Conservation (phyloP, 1,140 invertebrate species). For the Drosophila mayri region DNA sequence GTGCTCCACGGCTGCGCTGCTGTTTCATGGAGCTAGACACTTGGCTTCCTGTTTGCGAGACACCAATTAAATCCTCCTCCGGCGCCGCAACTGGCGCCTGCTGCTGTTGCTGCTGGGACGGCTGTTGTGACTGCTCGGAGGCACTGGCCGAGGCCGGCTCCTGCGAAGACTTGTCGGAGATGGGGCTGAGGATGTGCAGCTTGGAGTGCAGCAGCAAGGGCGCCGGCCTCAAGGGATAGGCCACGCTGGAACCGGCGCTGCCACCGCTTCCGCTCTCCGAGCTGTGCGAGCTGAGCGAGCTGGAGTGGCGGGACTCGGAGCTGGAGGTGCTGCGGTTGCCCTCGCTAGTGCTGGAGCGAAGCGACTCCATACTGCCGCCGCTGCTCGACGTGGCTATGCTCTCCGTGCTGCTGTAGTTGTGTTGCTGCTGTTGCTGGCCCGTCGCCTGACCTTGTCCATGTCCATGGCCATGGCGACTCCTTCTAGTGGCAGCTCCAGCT, state of each 20-base stretch:
- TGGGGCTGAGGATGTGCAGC: constrained; percentile 93
- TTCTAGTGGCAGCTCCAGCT: constrained; percentile 1
- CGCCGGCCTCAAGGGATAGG: constrained; percentile 87
- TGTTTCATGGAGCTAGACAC: constrained; percentile 68
- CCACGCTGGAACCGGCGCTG: constrained; percentile 86
- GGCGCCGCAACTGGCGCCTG: constrained; percentile 85
- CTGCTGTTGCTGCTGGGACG: constrained; percentile 85
- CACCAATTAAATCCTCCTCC: constrained; percentile 54
- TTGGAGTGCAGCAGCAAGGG: constrained; percentile 90
- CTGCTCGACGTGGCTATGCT: constrained; percentile 94
- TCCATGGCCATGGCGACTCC: constrained; percentile 2
- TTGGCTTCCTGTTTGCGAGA: background rate
- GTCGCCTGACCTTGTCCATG: constrained; percentile 74
- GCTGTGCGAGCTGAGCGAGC: constrained; percentile 92
- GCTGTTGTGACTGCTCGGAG: constrained; percentile 87
- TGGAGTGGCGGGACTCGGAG: constrained; percentile 91
- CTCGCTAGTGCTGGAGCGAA: constrained; percentile 92
- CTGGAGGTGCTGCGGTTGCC: constrained; percentile 92
- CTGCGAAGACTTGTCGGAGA: constrained; percentile 95
- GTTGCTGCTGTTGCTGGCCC: constrained; percentile 15
- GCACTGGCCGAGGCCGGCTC: constrained; percentile 92
- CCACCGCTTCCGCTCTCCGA: constrained; percentile 89
- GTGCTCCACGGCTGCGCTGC: constrained; percentile 86
- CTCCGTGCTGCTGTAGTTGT: constrained; percentile 93
- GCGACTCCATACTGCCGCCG: constrained; percentile 93